phyloP scores from a whole-genome alignment of 2,888 invertebrate genomes.

The Masnerella sp. region DNA sequence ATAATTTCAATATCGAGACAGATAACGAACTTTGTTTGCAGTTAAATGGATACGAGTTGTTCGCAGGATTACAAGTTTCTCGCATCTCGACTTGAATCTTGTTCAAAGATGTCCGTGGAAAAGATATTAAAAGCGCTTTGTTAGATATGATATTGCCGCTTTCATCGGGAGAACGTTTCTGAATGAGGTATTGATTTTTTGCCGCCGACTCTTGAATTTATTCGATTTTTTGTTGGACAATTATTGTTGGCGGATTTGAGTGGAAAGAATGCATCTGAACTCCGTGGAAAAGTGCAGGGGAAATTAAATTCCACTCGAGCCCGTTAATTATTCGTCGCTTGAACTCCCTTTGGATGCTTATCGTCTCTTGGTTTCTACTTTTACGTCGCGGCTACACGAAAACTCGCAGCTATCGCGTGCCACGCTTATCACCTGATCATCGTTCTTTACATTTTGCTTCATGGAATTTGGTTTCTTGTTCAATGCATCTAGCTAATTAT shows the following conservation, averaged over 20 bases:
- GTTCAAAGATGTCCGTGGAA: too few species aligned
- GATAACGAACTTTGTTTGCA: conserved; percentile 14
- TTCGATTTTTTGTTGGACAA: too few species aligned
- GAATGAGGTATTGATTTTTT: too few species aligned
- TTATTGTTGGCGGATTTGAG: neutral
- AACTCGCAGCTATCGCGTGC: conserved; percentile 10
- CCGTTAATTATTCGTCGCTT: conserved; percentile 18
- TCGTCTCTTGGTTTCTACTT: conserved; percentile 14
- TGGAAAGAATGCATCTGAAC: too few species aligned
- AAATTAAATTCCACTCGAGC: conserved; percentile 14
- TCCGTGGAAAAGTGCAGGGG: neutral
- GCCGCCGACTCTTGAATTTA: too few species aligned
- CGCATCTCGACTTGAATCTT: neutral
- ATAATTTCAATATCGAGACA: conserved; percentile 9
- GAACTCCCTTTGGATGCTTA: conserved; percentile 9
- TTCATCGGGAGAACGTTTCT: too few species aligned
- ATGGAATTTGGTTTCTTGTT: conserved; percentile 5
- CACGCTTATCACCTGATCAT: conserved; percentile 8
- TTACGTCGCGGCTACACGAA: conserved; percentile 16
- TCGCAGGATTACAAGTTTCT: neutral
- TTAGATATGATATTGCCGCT: too few species aligned
- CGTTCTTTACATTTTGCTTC: conserved; percentile 6
- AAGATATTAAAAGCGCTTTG: too few species aligned
- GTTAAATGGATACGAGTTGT: neutral
- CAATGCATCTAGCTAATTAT: conserved; percentile 9